Base-by-base conservation (phyloP, 1,140 invertebrate genomes). In the Tenebrio molitor region DNA sequence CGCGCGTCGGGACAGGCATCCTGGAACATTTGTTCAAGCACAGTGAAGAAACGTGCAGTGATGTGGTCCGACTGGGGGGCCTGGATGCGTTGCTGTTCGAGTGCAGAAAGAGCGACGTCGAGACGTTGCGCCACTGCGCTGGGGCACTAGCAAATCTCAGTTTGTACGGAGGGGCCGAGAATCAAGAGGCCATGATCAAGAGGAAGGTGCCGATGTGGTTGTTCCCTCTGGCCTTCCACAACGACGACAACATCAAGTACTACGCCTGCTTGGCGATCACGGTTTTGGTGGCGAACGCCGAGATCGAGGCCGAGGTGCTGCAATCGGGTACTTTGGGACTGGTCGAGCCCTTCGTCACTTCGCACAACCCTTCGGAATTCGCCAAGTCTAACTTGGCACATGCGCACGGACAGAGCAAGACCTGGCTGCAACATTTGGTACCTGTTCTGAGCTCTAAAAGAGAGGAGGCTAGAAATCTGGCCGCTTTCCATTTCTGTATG, bases 401-500 rank as follows among this genome's bases (percentile, higher is more conserved):
- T 82, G 94, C 95, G 7, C 96, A 99, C 77, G 97, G 97, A 1
- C 95, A 99, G 82, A 97, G 96, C 78, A 95, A 96, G 81, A 94
- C 96, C 75, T 99, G 98, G 97, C 85, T 99, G 7, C 89, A 96
- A 83, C 87, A 94, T 71, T 85, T 99, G 33, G 95, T 99, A 0
- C 97, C 97, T 0, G 94, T 99, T n/a, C 84, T 99, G 1, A 95
- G 92, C 77, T 98, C 97, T 12, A 96, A 98, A 82, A 86, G 97
- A 64, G 95, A 97, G 81, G 97, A 99, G 84, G 97, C 98, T 0
- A 89, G 97, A 74, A 98, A 97, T 81, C 83, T 99, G 63, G 97
- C 98, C 0, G 97, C 97, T 19, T 99, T 99, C 83, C 98, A 99
- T 82, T 99, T 99, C 82, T 98, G 97, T 79, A 98, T 99, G 96